A percentile compares a stretch with the other conserved stretches of the same genome.
These are phyloP conservation scores for Sminthopsis crassicaudata DNA, from an alignment of 2,113 vertebrate species.

Conservation along the genomic window DNA sequence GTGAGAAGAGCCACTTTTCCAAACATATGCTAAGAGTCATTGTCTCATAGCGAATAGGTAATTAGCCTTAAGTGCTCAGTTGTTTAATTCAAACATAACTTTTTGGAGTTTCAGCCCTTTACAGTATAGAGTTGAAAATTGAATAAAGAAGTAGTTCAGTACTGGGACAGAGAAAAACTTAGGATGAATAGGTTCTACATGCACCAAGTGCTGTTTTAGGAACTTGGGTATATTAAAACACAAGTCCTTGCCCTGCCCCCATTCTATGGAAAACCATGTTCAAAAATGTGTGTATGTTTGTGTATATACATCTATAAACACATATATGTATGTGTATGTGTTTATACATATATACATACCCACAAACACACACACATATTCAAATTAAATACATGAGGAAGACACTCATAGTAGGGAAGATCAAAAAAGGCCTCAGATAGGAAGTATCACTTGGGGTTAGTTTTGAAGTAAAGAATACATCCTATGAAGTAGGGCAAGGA, in stretches of 20 bases:
- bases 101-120: too few relatives aligned
- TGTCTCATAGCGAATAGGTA: too few relatives aligned
- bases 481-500: neutral
- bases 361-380: too few relatives aligned
- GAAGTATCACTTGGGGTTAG: neutral
- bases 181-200: neutral
- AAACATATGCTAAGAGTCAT: too few relatives aligned
- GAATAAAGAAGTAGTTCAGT: neutral
- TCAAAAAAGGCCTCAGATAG: neutral
- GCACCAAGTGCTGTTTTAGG: neutral
- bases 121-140: neutral
- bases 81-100: too few relatives aligned
- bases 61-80: too few relatives aligned
- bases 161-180: neutral
- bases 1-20: too few relatives aligned
- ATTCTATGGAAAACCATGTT: neutral
- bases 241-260: neutral
- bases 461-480: neutral
- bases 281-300: neutral
- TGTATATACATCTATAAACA: too few relatives aligned
- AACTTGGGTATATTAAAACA: neutral
- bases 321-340: too few relatives aligned
- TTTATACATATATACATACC: too few relatives aligned
- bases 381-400: neutral
- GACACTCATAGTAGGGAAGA: neutral